These are phyloP conservation scores for Drosophila ohnishii DNA, from an alignment of 1,140 invertebrate species.

Conservation along the genomic window DNA sequence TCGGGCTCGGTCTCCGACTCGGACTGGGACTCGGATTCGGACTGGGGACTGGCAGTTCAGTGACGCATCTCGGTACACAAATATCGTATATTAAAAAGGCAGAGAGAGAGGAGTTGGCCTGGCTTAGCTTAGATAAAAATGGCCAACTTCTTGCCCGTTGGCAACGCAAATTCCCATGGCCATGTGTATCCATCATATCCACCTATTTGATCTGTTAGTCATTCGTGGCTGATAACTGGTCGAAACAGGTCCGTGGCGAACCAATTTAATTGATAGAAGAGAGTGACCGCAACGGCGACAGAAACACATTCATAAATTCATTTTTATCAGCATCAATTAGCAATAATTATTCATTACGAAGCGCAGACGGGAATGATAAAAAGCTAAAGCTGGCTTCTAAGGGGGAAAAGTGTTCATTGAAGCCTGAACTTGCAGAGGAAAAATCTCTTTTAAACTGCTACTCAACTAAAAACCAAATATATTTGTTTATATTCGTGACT, in stretches of 20 bases:
- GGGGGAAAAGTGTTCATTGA: neutral
- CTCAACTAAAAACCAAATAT: neutral
- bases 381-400: neutral
- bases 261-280: slow-evolving; percentile 73
- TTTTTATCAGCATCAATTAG: slow-evolving; percentile 79
- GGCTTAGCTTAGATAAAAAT: slow-evolving; percentile 12
- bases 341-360: slow-evolving; percentile 73
- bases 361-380: slow-evolving; percentile 22
- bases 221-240: slow-evolving; percentile 17
- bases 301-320: slow-evolving; percentile 72
- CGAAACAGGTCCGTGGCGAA: slow-evolving; percentile 35
- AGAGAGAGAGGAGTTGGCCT: slow-evolving; percentile 2
- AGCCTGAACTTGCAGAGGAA: neutral
- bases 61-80: slow-evolving; percentile 39
- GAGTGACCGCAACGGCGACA: slow-evolving; percentile 34
- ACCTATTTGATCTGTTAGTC: slow-evolving; percentile 15
- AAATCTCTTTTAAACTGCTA: neutral
- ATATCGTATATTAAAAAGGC: slow-evolving; percentile 34
- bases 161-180: slow-evolving; percentile 50
- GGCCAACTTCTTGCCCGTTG: slow-evolving; percentile 31
- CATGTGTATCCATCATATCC: slow-evolving; percentile 33
- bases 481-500: slow-evolving; percentile 1
- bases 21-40: neutral
- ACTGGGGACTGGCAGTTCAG: slow-evolving; percentile 13
- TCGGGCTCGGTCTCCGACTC: slow-evolving; percentile 6